Evolutionary conservation across 2,888 invertebrate genomes (phyloP), one percentile per base, ranked within the genome.

Genomic region (Hypsopygia costalis): DNA sequence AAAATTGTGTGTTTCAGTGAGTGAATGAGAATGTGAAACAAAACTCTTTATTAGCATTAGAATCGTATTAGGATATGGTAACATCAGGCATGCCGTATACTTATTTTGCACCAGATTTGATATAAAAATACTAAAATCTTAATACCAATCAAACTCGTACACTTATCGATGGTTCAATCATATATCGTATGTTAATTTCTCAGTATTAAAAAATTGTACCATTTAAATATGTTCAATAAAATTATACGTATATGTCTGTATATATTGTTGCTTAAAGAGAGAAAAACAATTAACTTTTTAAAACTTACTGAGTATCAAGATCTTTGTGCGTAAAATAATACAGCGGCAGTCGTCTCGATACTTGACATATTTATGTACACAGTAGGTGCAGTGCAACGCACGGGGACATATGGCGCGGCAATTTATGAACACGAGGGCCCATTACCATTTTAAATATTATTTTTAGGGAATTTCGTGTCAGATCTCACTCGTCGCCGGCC

Each of bases 371-470:
- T 88, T 88, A 87, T 87, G 86, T 87, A 81, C 70, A 82, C 79
- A 79, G 86, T 81, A 85, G 85, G 82, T 86, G 86, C 81, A 81
- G 82, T 86, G 86, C 81, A 81, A 71, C 77, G 69, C 72, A 66
- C 77, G 72, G 33, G 75, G 81, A 87, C 88, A 88, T 85, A 88
- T 88, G 88, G 88, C 77, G 80, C 61, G 77, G 79, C 85, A 87
- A 88, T 88, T 88, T 88, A 88, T 88, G 87, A 87, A 83, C 69
- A 73, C 74, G 72, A 72, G 69, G 75, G 61, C 83, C 88, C 88
- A 87, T 88, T 88, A 88, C 86, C 86, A 87, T 87, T 87, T 88
- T 88, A 88, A 88, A 88, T 88, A 88, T 88, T 88, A 88, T 88
- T 88, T 88, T 88, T 88, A 86, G 88, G 88, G 88, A 88, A 87